Conservation (phyloP, 1,140 invertebrate species). For the Hylyphantes graminicola region DNA sequence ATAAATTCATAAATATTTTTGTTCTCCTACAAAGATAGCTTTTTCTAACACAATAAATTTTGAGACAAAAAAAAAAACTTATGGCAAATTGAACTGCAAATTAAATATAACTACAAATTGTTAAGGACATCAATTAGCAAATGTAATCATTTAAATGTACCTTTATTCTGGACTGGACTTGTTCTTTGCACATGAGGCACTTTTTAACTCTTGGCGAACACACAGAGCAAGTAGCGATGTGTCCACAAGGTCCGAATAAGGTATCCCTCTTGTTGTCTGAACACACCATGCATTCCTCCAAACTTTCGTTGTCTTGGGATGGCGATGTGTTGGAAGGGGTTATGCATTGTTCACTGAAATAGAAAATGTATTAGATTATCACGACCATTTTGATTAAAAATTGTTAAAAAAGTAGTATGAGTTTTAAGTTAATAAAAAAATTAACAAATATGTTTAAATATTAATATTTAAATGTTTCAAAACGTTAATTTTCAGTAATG, state of each 20-base stretch:
- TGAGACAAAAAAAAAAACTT: not conserved
- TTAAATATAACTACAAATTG: too few species aligned
- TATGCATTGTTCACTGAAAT: constrained; percentile 32
- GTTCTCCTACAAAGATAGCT: too few species aligned
- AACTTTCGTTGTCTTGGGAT: constrained; percentile 68
- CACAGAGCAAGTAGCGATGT: constrained; percentile 90
- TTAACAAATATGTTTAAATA: not conserved
- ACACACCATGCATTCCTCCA: constrained; percentile 96
- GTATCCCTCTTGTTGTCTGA: constrained; percentile 91
- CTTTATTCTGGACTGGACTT: constrained; percentile 80
- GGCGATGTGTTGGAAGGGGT: constrained; percentile 48
- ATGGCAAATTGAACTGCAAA: not conserved
- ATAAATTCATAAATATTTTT: too few species aligned
- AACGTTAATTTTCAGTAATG: too few species aligned
- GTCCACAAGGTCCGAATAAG: constrained; percentile 70
- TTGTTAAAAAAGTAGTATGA: not conserved
- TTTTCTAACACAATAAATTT: too few species aligned
- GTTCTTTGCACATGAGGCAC: constrained; percentile 91
- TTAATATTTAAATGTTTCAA: too few species aligned
- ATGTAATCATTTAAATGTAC: constrained; percentile 68
- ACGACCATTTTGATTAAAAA: not conserved
- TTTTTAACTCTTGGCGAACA: constrained; percentile 95
- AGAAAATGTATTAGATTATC: not conserved
- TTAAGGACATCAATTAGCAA: too few species aligned
- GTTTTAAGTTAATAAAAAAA: constrained; percentile 4